Conservation (phyloP, 2,888 invertebrate species). For the Pimpla rufipes region DNA sequence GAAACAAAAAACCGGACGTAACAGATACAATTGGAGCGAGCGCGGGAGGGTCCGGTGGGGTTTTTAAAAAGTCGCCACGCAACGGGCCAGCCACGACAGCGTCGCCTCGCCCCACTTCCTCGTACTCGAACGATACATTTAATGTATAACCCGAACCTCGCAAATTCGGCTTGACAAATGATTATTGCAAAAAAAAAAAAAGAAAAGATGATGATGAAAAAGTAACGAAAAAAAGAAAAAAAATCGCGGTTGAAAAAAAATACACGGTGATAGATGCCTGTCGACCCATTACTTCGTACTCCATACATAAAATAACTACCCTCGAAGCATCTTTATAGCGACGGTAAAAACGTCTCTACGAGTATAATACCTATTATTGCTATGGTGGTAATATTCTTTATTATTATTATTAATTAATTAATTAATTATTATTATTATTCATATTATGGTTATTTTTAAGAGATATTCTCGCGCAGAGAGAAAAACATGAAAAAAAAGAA, state of each 20-base stretch:
- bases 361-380: conserved; percentile 80
- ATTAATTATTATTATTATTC: conserved; percentile 81
- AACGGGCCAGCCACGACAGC: not conserved
- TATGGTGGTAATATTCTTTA: conserved; percentile 82
- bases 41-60: not conserved
- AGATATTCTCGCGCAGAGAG: conserved; percentile 63
- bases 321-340: conserved; percentile 52
- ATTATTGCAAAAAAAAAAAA: conserved; percentile 8
- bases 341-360: conserved; percentile 67
- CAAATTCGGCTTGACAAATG: conserved; percentile 38
- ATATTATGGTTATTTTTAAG: conserved; percentile 80
- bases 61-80: not conserved
- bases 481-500: conserved; percentile 74
- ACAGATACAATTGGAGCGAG: conserved; percentile 32
- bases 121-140: conserved; percentile 22
- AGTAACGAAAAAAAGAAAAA: conserved; percentile 10
- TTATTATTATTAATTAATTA: conserved; percentile 79
- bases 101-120: conserved; percentile 29
- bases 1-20: conserved; percentile 24
- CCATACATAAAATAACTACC: conserved; percentile 52
- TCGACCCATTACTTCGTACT: conserved; percentile 53
- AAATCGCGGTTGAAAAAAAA: conserved; percentile 6
- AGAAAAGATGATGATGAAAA: not conserved
- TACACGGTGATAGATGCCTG: conserved; percentile 31
- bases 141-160: conserved; percentile 45